Base-by-base conservation (phyloP, 2,888 invertebrate genomes). In the Sipha maydis region DNA sequence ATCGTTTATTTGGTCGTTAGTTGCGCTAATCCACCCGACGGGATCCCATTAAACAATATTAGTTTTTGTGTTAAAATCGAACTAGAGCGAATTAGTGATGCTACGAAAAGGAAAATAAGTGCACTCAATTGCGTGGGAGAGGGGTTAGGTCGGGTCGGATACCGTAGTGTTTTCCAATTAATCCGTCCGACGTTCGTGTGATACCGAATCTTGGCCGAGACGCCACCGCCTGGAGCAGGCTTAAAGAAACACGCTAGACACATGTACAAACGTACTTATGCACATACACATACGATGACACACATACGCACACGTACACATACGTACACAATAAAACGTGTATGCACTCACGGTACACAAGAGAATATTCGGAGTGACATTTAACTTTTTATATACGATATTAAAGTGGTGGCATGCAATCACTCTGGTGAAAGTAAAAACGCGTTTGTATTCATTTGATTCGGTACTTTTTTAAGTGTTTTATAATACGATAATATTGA, bases 1-100 rank as follows among this genome's bases (percentile, higher is more conserved):
- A 19, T 19, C 80, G 67, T 80, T 80, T 80, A 80, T 80, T 69
- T 48, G 69, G 31, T 75, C 83, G 83, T 83, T 75, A 75, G 56
- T n/a, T 34, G n/a, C 34, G 48, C n/a, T 83, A 83, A 83, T 83
- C 75, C 56, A 19, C 1, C n/a, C 28, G 56, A n/a, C 41, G 7
- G 76, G 41, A 41, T 38, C 76, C 82, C 82, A 19, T 82, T 38
- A 69, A 38, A 82, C 69, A n/a, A 28, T 28, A 41, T 79, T 56
- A 5, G 79, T 79, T 79, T 79, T 79, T 79, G 34, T 21, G 79
- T 54, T 79, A 54, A 56, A 79, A 79, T 25, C 7, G 5, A 54
- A 54, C 54, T 21, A 31, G 54, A 25, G 56, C 31, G 79, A 79
- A 56, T 56, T 71, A 71, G 71, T 14, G 31, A 71, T 71, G n/a